A percentile compares a stretch with the other conserved stretches of the same genome.
These are phyloP conservation scores for Acanthurus tractus DNA, from an alignment of 2,797 vertebrate genomes.

Conservation along the genomic window DNA sequence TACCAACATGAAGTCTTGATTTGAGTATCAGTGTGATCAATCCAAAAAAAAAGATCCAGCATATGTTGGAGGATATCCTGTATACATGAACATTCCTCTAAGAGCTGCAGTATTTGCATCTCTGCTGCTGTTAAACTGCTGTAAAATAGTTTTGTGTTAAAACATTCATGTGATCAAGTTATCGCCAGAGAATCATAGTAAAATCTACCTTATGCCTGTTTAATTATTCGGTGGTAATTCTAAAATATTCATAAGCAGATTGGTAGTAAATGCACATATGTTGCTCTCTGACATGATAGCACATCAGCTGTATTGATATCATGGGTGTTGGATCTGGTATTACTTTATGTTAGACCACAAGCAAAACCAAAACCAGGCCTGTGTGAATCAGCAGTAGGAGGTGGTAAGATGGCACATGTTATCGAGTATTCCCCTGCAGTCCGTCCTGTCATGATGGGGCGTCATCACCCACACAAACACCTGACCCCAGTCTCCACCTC, in stretches of 20 bases:
- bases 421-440: conserved; percentile 9
- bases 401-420: conserved; percentile 41
- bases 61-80: neutral
- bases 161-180: neutral
- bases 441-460: conserved; percentile 5
- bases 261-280: neutral
- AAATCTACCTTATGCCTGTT: neutral
- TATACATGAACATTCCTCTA: neutral
- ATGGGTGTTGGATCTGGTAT: neutral
- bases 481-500: conserved; percentile 4
- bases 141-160: neutral
- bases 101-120: neutral
- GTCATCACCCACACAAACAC: conserved; percentile 29
- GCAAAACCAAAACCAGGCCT: neutral
- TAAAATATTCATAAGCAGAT: neutral
- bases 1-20: neutral
- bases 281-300: neutral
- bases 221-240: neutral
- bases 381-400: conserved; percentile 42
- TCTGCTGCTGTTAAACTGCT: neutral
- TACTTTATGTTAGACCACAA: neutral
- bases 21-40: neutral
- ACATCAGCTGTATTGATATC: neutral
- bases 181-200: neutral
- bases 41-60: neutral